Percentiles rank a stretch among this genome's conserved stretches.
Evolutionary conservation across 2,888 invertebrate species (phyloP).

Genomic region (Epinotia nisella): DNA sequence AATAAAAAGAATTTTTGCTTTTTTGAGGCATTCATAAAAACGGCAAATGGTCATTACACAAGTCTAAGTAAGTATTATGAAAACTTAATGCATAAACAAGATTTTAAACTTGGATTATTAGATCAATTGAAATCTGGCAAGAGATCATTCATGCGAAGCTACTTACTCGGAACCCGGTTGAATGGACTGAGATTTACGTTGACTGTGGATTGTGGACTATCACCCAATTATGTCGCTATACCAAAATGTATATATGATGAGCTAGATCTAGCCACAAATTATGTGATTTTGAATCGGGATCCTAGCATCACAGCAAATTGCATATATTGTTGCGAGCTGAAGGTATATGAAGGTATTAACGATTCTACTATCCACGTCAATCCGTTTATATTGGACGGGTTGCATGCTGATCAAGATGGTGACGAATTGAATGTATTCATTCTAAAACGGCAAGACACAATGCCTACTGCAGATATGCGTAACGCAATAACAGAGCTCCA

Average conservation of each 20-base stretch:
- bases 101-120: neutral
- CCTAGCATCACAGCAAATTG: neutral
- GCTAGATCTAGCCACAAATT: neutral
- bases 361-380: neutral
- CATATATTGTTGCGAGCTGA: neutral
- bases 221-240: neutral
- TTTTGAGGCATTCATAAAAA: neutral
- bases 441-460: neutral
- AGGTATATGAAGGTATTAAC: neutral
- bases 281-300: neutral
- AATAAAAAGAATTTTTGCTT: constrained; percentile 1
- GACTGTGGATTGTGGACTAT: neutral
- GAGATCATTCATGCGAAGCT: neutral
- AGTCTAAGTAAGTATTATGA: neutral
- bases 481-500: neutral
- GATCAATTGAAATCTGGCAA: constrained; percentile 2
- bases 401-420: neutral
- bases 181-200: neutral
- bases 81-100: neutral
- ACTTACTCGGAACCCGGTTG: neutral
- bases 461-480: neutral
- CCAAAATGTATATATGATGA: neutral
- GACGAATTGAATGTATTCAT: neutral
- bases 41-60: neutral
- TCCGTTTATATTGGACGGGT: neutral